Evolutionary conservation across 2,888 invertebrate species (phyloP), one percentile per base, ranked within the genome.

Genomic region (Cryptus viduatorius): DNA sequence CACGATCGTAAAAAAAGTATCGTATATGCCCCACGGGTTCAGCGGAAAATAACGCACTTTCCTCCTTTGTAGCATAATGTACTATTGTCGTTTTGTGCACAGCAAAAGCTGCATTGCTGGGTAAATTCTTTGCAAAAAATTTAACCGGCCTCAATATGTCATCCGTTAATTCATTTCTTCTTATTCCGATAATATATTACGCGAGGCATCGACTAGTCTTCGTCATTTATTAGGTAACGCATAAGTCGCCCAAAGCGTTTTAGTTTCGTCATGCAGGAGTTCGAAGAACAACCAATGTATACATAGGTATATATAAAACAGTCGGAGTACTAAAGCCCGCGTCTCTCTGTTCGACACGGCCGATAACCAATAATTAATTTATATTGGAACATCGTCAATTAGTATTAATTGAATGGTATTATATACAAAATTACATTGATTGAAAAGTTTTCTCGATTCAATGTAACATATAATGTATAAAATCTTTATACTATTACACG

Each of bases 171-270:
- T 69, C 5, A 53, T 50, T 69, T 37, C 48, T 50, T 56, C 56
- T 24, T 56, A 12, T 10, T 7, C 10, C 10, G 19, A 19, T 12
- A 56, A 24, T 56, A 24, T 56, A 56, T 56, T 24, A 12, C 19
- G 4, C 4, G 10, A 8, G 3, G 10, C 19, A 56, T 24, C 10
- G 56, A 19, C 10, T 0, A 10, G 56, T 56, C 19, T 19, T 2
- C 50, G 10, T 71, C 37, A 16, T 19, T 37, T 53, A 16, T 71
- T 71, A 10, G 56, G 42, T 19, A 56, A 71, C 16, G 42, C 71
- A 19, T 37, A 71, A 56, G 14, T 37, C 42, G 53, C 71, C 71
- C 42, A 53, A 56, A 42, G 71, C 56, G 7, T 56, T 71, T 71
- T 56, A 42, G 56, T 71, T 71, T 56, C 71, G 71, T 71, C 53